Evolutionary conservation across 2,113 vertebrate species (phyloP).

Genomic region (mouse (Mus musculus)): GRCm39 chr11:68153501-68154000

Average conservation of each 20-base stretch:
- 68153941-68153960: not conserved
- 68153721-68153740: not conserved
- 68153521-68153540: not conserved
- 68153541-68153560: not conserved
- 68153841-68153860: not conserved
- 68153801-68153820: not conserved
- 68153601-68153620: not conserved
- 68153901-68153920: not conserved
- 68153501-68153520: not conserved
- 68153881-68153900: not conserved
- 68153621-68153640: fast-evolving
- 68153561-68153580: not conserved
- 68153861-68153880: not conserved
- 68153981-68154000: fast-evolving
- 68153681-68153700: not conserved
- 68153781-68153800: not conserved
- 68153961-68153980: not conserved
- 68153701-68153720: not conserved
- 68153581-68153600: not conserved
- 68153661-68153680: not conserved
- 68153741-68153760: not conserved
- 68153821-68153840: not conserved
- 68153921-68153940: not conserved
- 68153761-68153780: not conserved
- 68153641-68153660: not conserved